Evolutionary conservation across 2,113 vertebrate species (phyloP), one percentile per base, ranked within the genome.

Genomic region (Tor tambroides): DNA sequence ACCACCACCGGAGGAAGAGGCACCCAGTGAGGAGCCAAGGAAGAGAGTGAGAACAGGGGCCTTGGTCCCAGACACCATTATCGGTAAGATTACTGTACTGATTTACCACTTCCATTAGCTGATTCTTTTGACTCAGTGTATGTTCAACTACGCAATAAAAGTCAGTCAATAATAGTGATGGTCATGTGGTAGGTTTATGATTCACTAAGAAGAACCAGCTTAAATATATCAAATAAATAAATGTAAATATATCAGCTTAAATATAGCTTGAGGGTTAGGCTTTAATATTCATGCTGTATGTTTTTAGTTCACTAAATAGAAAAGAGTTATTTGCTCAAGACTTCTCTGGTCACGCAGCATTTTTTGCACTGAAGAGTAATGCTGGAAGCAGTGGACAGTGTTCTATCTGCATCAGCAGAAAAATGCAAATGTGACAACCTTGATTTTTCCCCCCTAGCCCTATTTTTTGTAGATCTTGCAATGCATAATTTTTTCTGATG

Each of bases 11-110:
- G 92, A 91, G 49, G 91, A 71, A 72, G 91, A 87, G 17, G 83
- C 83, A 17, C 35, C 84, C 6, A 65, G 6, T 23, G 86, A 86
- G 19, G 89, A 86, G 32, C 92, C 89, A 74, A 93, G 72, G 65
- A 94, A 94, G 46, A 91, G 90, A 92, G 90, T 89, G 51, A 90
- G 92, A 85, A 49, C 83, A 41, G 93, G 92, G 5, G 93, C 92
- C 26, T 90, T 94, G n/a, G 86, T 94, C 17, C 92, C 91, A 43
- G 93, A 95, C 8, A 93, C 92, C n/a, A 86, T 93, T 82, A 88
- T 91, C 30, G 94, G 94, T 95, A 78, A 91, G 92, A 59, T 59
- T 8, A 56, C 30, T 43, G 3, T 41, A 84, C n/a, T 72, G 8
- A 83, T 87, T 76, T 51, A 63, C 17, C 26, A 46, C 3, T 46